Percentiles rank a stretch among this genome's conserved stretches.
Evolutionary conservation across 2,113 vertebrate genomes (phyloP).

Genomic region (Oreochromis aureus): DNA sequence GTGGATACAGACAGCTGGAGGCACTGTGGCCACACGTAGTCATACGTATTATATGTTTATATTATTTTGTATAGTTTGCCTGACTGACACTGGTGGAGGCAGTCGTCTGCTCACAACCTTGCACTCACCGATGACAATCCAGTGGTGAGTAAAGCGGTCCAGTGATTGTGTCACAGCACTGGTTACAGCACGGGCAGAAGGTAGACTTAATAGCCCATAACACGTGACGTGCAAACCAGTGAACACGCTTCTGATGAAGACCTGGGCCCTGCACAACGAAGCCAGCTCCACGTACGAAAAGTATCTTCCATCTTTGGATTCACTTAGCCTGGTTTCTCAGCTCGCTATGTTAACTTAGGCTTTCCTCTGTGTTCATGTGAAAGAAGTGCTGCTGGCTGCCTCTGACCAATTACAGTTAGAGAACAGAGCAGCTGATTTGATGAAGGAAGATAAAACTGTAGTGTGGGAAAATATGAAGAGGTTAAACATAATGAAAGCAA

Average conservation of each 20-base stretch:
- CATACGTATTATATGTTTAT: accelerated
- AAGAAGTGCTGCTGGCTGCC: not conserved
- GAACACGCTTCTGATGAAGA: not conserved
- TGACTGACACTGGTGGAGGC: not conserved
- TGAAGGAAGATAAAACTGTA: not conserved
- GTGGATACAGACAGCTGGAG: not conserved
- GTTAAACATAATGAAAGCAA: not conserved
- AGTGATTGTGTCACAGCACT: not conserved
- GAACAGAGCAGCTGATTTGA: not conserved
- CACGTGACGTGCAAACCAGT: not conserved
- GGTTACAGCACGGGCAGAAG: not conserved
- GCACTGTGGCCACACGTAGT: not conserved
- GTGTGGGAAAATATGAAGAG: not conserved
- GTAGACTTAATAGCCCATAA: not conserved
- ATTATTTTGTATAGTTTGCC: not conserved
- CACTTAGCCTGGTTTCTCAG: not conserved
- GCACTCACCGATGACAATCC: not conserved
- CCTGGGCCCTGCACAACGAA: not conserved
- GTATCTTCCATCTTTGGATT: not conserved
- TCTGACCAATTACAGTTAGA: not conserved
- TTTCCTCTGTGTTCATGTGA: not conserved
- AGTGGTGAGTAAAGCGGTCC: not conserved
- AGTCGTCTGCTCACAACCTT: not conserved
- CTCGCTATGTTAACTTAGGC: not conserved
- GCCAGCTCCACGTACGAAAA: not conserved